Percentiles rank a stretch among this genome's conserved stretches.
Evolutionary conservation across 2,113 vertebrate species (phyloP).

Genomic region (Callocephalon fimbriatum): DNA sequence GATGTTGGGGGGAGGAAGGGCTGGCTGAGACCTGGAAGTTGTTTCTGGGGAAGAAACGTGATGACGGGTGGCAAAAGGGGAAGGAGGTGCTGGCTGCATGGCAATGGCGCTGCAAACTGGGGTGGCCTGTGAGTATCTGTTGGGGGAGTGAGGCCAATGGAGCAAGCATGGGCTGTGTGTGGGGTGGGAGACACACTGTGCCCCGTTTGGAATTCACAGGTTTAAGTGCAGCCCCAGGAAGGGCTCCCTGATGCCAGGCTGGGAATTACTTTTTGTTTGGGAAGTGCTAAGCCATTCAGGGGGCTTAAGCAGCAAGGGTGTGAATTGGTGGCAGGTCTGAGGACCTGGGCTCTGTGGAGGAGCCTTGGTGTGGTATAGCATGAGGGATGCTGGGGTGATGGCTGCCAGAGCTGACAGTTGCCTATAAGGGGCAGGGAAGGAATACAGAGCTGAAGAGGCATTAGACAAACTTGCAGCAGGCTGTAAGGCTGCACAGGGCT

Average conservation of each 20-base stretch:
- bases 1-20: neutral
- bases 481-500: neutral
- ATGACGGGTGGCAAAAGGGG: neutral
- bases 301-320: accelerated
- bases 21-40: neutral
- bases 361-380: neutral
- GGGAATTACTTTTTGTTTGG: neutral
- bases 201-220: accelerated
- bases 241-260: neutral
- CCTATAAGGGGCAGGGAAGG: neutral
- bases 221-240: neutral
- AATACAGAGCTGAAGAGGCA: neutral
- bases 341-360: accelerated
- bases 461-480: neutral
- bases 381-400: neutral
- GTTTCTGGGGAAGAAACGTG: neutral
- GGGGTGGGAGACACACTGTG: accelerated
- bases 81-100: neutral
- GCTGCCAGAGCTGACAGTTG: accelerated
- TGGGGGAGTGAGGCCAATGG: accelerated
- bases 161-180: neutral
- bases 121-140: neutral
- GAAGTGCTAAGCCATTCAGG: accelerated
- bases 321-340: neutral
- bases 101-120: accelerated